A percentile compares a stretch with the other conserved stretches of the same genome.
Conservation (phyloP, 2,888 invertebrate species). For the Syrista parreyssii region DNA sequence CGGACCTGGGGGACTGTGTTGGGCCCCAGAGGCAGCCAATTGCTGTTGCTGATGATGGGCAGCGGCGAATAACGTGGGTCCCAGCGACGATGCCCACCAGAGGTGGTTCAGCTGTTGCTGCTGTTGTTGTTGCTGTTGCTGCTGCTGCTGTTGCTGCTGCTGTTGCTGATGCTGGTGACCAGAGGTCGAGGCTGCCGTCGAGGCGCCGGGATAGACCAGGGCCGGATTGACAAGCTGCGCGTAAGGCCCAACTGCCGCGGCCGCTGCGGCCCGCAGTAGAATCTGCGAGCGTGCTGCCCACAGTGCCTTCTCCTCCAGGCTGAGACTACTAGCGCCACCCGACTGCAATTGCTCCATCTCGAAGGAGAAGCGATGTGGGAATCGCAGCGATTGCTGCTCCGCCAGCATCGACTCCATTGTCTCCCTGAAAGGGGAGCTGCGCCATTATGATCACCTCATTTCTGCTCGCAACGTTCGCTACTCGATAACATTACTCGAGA, state of each 20-base stretch:
- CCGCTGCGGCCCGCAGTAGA: constrained; percentile 77
- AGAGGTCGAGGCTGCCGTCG: constrained; percentile 50
- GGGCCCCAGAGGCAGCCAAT: constrained; percentile 67
- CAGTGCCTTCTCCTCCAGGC: constrained; percentile 82
- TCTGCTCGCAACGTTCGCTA: not conserved
- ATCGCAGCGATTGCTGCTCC: constrained; percentile 85
- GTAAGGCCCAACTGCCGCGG: constrained; percentile 69
- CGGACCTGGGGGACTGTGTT: constrained; percentile 45
- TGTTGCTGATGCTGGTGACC: constrained; percentile 52
- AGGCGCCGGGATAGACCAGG: constrained; percentile 66
- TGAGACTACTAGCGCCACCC: constrained; percentile 75
- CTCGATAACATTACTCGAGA: not conserved
- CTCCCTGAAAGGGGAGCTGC: constrained; percentile 75
- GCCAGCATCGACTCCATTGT: constrained; percentile 91
- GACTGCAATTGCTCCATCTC: constrained; percentile 72
- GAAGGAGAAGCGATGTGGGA: constrained; percentile 80
- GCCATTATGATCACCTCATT: constrained; percentile 50
- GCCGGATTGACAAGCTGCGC: constrained; percentile 67
- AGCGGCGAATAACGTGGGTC: constrained; percentile 67
- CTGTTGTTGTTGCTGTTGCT: constrained; percentile 42
- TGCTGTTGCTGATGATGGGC: constrained; percentile 72
- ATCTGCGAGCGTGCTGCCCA: constrained; percentile 82
- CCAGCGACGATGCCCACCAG: constrained; percentile 63
- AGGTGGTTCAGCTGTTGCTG: constrained; percentile 54
- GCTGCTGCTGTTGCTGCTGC: constrained; percentile 43